Base-by-base conservation (phyloP, 1,140 invertebrate species). In the Bombus breviceps region DNA sequence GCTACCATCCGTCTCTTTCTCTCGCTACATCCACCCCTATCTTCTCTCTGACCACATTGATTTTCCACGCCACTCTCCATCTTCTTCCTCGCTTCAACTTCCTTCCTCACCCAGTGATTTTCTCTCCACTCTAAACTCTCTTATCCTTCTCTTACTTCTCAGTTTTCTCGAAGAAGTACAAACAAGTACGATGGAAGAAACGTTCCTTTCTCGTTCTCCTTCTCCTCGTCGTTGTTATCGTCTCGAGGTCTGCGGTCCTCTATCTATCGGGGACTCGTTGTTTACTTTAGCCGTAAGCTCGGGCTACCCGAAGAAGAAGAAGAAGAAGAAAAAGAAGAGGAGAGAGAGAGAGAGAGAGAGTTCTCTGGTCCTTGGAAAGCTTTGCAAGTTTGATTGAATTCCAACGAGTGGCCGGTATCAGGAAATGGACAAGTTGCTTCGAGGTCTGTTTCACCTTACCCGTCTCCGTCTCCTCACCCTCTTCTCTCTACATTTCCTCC, bases 331-430 rank as follows among this genome's bases (percentile, higher is more conserved):
- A 13, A 43, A 0, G 0, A 10, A 41, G 47, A 25, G 25, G 32
- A 37, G 1, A 8, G 2, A 25, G 43, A 34, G 39, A 22, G 43
- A 28, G 32, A 28, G 22, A 18, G n/a, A 15, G 86, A 73, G 53
- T 78, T 78, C 3, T 12, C 37, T 34, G 59, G 41, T n/a, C 18
- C 15, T 34, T 71, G 68, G 73, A 84, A 86, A 92, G 89, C 92
- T 92, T 91, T 91, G 89, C 90, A 92, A 92, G 91, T 92, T 92
- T 92, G 91, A 92, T 92, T 90, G 91, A 92, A 92, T 92, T 85
- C 85, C 62, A 75, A 83, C 79, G 81, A 82, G 79, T 80, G 77
- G 83, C 47, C 82, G 78, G 81, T 80, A 87, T 89, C 85, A 80
- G 80, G 89, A 91, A 89, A 92, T 91, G 89, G 78, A 87, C 91